phyloP scores from a whole-genome alignment of 2,113 vertebrate genomes.

The Eublepharis macularius region DNA sequence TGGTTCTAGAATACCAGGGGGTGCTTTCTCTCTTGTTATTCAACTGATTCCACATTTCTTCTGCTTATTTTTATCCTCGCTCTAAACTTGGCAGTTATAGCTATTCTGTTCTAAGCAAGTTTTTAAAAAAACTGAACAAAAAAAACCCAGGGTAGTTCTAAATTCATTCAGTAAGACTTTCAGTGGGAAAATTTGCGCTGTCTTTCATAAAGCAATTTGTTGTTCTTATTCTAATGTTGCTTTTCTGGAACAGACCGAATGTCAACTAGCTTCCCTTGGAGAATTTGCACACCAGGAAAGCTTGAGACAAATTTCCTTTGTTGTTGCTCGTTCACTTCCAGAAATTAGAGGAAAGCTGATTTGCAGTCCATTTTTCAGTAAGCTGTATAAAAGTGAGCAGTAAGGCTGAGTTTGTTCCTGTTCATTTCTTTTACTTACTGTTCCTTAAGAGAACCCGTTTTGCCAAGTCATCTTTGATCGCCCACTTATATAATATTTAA shows the following conservation, averaged over 20 bases:
- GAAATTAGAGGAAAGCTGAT: too few relatives aligned
- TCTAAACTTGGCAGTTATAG: conserved; percentile 40
- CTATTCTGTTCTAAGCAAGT: background rate
- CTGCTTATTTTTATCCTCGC: background rate
- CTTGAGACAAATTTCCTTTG: background rate
- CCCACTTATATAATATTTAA: too few relatives aligned
- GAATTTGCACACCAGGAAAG: background rate
- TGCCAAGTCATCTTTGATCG: too few relatives aligned
- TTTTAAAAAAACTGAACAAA: too few relatives aligned
- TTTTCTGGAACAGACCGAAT: background rate
- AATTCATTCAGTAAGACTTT: conserved; percentile 50
- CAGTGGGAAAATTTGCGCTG: conserved; percentile 49
- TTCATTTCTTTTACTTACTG: too few relatives aligned
- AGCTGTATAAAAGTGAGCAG: too few relatives aligned
- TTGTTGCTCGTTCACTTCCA: background rate
- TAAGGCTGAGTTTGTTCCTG: too few relatives aligned
- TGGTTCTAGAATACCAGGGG: background rate
- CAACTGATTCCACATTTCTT: background rate
- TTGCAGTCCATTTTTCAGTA: too few relatives aligned
- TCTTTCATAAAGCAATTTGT: conserved; percentile 34
- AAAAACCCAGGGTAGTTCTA: conserved; percentile 29
- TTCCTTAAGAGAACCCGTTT: too few relatives aligned
- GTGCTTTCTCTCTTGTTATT: background rate
- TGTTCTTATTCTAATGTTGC: background rate
- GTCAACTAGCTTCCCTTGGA: too few relatives aligned